Conservation (phyloP, 1,140 invertebrate species). For the Drosophila subpulchrella region DNA sequence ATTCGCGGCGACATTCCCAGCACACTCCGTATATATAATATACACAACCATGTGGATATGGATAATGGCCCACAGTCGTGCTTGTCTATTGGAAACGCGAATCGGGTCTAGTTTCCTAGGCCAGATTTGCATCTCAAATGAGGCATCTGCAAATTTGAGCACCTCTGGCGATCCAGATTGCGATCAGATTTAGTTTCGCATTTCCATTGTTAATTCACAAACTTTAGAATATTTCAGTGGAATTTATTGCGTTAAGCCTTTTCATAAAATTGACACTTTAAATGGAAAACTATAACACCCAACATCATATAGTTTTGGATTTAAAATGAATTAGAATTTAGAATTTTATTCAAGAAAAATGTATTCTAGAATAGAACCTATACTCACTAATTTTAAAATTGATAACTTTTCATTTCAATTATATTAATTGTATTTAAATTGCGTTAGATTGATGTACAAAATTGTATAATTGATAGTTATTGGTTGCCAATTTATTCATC, state of each 20-base stretch:
- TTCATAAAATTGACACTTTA: not conserved
- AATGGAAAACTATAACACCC: too few relatives aligned
- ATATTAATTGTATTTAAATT: too few relatives aligned
- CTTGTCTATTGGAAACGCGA: slow-evolving; percentile 29
- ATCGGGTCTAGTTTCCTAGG: slow-evolving; percentile 7
- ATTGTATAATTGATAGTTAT: too few relatives aligned
- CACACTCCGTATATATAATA: slow-evolving; percentile 46
- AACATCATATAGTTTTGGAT: not conserved
- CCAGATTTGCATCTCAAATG: slow-evolving; percentile 37
- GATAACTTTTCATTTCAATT: too few relatives aligned
- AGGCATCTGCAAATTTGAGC: slow-evolving; percentile 11
- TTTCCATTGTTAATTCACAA: not conserved
- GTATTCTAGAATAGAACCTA: too few relatives aligned
- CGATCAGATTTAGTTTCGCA: slow-evolving; percentile 6
- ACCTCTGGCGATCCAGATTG: slow-evolving; percentile 22
- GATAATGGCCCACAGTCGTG: slow-evolving; percentile 41
- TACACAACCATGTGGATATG: slow-evolving; percentile 15
- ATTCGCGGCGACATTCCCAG: slow-evolving; percentile 76
- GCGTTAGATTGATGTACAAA: too few relatives aligned
- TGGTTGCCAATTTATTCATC: too few relatives aligned
- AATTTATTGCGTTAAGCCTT: not conserved
- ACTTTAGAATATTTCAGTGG: slow-evolving; percentile 17
- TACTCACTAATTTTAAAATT: too few relatives aligned
- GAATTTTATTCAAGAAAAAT: too few relatives aligned
- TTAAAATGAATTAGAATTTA: not conserved